Base-by-base conservation (phyloP, 2,888 invertebrate genomes). In the Suillia variegata region DNA sequence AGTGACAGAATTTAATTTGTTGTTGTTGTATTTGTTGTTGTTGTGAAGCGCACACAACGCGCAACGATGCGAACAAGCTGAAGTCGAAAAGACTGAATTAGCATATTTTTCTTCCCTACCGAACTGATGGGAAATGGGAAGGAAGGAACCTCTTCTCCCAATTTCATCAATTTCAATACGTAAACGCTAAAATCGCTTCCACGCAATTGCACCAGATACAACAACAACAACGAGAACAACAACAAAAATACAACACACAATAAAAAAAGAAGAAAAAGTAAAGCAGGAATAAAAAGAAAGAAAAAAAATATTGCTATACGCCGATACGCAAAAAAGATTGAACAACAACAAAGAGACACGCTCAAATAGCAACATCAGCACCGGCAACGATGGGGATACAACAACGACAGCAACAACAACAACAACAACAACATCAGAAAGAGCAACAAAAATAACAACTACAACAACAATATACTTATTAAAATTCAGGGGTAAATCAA, bases 401-500 rank as follows among this genome's bases (percentile, higher is more conserved):
- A 38, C 52, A 51, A 17, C 58, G 49, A 55, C 51, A 58, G 53
- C 54, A 52, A 58, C 61, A 67, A 54, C 58, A 61, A 55, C 31
- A 50, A 24, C 34, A 50, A 24, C 54, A 54, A 31, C 18, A 52
- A 48, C 18, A 17, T 38, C 15, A 47, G 24, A 13, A 17, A 18
- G 13, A 55, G 55, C 5, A 42, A 33, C 13, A 50, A 45, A 53
- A 20, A 20, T 5, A 17, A 18, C 26, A 47, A n/a, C n/a, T n/a
- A n/a, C n/a, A n/a, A n/a, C n/a, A n/a, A n/a, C 15, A 31, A 34
- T 22, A 51, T 22, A 18, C 49, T 48, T 13, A 47, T 38, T 17
- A 53, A 56, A 61, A 64, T 58, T 64, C 67, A 52, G 62, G 77
- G 71, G 69, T 71, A 75, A 75, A 75, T 76, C 74, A 77, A 76